Base-by-base conservation (phyloP, 2,888 invertebrate genomes). In the Drosophila atripex region DNA sequence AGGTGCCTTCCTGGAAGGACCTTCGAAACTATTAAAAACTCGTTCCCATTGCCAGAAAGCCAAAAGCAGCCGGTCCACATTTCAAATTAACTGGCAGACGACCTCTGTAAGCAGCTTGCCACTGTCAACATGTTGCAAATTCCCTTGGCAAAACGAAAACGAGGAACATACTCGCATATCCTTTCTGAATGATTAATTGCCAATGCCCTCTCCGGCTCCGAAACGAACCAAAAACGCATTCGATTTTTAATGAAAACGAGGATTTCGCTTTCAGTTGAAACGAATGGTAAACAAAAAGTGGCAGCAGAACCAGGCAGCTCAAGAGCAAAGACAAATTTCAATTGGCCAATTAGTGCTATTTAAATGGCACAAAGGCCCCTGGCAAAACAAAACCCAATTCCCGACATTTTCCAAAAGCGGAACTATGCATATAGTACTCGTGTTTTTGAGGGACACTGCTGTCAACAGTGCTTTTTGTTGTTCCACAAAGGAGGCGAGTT, bases 261-360 rank as follows among this genome's bases (percentile, higher is more conserved):
- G n/a, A n/a, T n/a, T n/a, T 25, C n/a, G n/a, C 51, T 46, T 64
- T 46, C 21, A 30, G 45, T 23, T 5, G 28, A 7, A 63, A 72
- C 53, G 39, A 64, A 63, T 32, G 16, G 28, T 18, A 57, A 21
- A 58, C 58, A 43, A 47, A 47, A 32, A 21, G 32, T 14, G 23
- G 63, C 18, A 9, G 39, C 32, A 28, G 12, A 38, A 39, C 32
- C 18, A 12, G 18, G 4, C 25, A 39, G n/a, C 16, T 43, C 4
- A 14, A 25, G 50, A 47, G 61, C 38, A 69, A 73, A 72, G 71
- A 74, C 45, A 74, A 49, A 23, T 43, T 46, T 47, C 61, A 78
- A 78, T 78, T 82, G 72, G 72, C 88, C 88, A 82, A 82, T 82
- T 82, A 82, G 88, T 58, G 21, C 39, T 61, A 86, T 75, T 86